Base-by-base conservation (phyloP, 2,113 vertebrate genomes). In the Grammomys surdaster region DNA sequence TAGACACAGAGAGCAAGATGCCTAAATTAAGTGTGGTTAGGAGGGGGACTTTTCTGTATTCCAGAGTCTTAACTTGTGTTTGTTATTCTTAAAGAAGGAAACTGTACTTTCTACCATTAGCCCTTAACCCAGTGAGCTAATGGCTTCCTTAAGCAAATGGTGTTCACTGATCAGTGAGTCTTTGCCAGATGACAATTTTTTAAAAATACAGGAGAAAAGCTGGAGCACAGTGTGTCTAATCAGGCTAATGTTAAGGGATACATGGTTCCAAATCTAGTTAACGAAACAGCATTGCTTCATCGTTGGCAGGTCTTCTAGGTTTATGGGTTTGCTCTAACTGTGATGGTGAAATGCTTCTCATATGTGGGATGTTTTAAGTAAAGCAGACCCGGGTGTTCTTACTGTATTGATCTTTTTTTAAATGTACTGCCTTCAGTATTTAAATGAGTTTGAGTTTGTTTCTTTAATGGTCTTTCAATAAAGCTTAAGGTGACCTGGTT, bases 341-440 rank as follows among this genome's bases (percentile, higher is more conserved):
- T 81, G 95, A 67, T 20, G 40, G 46, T 33, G 36, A 85, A 96
- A 94, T 28, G 89, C 95, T 19, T 90, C 91, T 94, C 93, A 51
- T 51, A n/a, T 24, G 16, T 4, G 10, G 70, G 43, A 16, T 81
- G 72, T 72, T 80, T 65, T 93, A 95, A 97, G 93, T 40, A 31
- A 96, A 14, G 3, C 81, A 90, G 70, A 90, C 89, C 9, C 40
- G 82, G 75, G 82, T 91, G 87, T 92, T 86, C 95, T 96, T 85
- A 75, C 90, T 93, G 95, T 96, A 98, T 97, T 97, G 69, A 97
- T 95, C 98, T 84, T 91, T 73, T 43, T 92, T 90, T 51, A 96
- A 96, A 94, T 87, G 87, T 17, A 96, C 95, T 67, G 63, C 16
- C 33, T 97, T 95, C 89, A 40, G 72, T 97, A 97, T 97, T 96